A percentile compares a stretch with the other conserved stretches of the same genome.
phyloP scores from a whole-genome alignment of 2,888 invertebrate species.

The Diabrotica balteata region DNA sequence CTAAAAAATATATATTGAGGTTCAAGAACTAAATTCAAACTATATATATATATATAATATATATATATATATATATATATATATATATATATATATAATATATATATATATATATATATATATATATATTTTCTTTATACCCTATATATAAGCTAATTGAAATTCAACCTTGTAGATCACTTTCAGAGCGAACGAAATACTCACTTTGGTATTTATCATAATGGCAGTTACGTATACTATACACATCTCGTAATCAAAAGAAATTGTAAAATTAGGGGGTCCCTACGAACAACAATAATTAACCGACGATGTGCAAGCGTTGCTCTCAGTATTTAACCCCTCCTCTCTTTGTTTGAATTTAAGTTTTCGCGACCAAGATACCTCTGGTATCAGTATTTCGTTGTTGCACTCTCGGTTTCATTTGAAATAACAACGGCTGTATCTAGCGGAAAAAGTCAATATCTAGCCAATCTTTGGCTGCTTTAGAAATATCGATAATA shows the following conservation, averaged over 20 bases:
- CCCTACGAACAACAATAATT: slow-evolving; percentile 15
- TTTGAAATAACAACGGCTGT: not conserved
- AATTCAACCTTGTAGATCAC: slow-evolving; percentile 21
- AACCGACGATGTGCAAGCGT: slow-evolving; percentile 10
- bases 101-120: too few species aligned
- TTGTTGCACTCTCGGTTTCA: slow-evolving; percentile 22
- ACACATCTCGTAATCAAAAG: slow-evolving; percentile 13
- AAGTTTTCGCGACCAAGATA: slow-evolving; percentile 19
- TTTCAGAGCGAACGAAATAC: slow-evolving; percentile 20
- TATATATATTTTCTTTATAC: too few species aligned
- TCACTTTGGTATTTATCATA: slow-evolving; percentile 19
- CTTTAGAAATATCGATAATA: too few species aligned
- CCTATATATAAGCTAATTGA: not conserved
- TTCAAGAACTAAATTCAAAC: too few species aligned
- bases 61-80: too few species aligned
- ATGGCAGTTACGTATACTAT: slow-evolving; percentile 18
- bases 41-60: too few species aligned
- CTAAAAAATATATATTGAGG: too few species aligned
- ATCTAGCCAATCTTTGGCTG: slow-evolving; percentile 3
- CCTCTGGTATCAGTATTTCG: slow-evolving; percentile 10
- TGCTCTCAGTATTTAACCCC: slow-evolving; percentile 11
- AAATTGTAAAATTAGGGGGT: slow-evolving; percentile 15
- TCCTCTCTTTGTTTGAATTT: slow-evolving; percentile 10
- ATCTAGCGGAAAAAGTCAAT: not conserved
- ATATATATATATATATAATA: too few species aligned